Base-by-base conservation (phyloP, 2,888 invertebrate genomes). In the Stenchaetothrips biformis region DNA sequence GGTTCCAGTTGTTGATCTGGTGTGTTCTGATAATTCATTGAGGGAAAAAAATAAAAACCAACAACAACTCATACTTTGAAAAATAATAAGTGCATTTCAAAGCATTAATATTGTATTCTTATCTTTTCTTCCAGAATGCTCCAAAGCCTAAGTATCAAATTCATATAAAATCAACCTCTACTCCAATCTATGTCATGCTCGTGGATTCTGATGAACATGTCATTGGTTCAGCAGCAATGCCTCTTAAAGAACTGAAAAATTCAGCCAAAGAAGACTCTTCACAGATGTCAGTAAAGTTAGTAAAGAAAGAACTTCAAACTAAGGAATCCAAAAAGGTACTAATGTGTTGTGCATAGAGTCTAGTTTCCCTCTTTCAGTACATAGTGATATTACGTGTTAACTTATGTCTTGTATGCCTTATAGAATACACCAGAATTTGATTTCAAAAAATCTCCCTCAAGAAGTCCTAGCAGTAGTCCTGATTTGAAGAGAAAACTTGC, bases 401-500 rank as follows among this genome's bases (percentile, higher is more conserved):
- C 59, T n/a, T 74, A 74, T 11, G 7, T 4, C 11, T 11, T 74
- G 25, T 9, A 67, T 25, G 6, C 25, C 7, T 25, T 21, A 25
- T 7, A 74, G 67, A 11, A 21, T 25, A 74, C 67, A 21, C 25
- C 67, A 25, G 67, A 21, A 11, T 74, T 25, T 7, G 67, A 74
- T 21, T 21, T 21, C 7, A 25, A 74, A 25, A 74, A 74, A 74
- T 74, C 67, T 74, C 67, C 67, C 11, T 9, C 67, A 25, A 74
- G 67, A 25, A 74, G 67, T 74, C 67, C 67, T 25, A 21, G 21
- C 67, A 74, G 21, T 21, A 74, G 67, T 25, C 67, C 67, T 25
- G 67, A 74, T 25, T 74, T 74, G 8, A 74, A 74, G 11, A 74
- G 67, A 25, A 74, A 74, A 21, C 67, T 74, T 25, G 67, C 67